phyloP scores from a whole-genome alignment of 2,797 vertebrate genomes.

The Sternarchorhynchus goeldii region DNA sequence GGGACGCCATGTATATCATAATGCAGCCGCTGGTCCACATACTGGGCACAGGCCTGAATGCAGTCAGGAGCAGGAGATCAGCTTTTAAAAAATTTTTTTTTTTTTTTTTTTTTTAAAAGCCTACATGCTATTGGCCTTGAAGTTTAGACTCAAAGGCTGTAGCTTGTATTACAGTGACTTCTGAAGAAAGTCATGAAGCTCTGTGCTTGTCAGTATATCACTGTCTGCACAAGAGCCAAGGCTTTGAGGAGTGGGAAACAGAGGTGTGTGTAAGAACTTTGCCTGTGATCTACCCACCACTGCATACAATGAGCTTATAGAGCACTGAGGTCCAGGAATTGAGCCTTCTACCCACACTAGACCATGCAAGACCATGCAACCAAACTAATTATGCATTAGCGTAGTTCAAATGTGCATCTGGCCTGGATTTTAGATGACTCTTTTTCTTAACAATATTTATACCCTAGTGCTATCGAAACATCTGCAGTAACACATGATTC shows the following conservation, averaged over 20 bases:
- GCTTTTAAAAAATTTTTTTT: slow-evolving; percentile 10
- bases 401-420: not conserved
- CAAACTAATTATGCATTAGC: slow-evolving; percentile 21
- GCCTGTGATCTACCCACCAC: not conserved
- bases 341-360: not conserved
- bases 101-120: no score
- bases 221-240: slow-evolving; percentile 10
- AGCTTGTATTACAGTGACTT: slow-evolving; percentile 45
- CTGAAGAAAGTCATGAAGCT: slow-evolving; percentile 39
- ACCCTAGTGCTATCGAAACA: slow-evolving; percentile 25
- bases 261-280: slow-evolving; percentile 19
- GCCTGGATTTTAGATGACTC: slow-evolving; percentile 2
- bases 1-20: slow-evolving; percentile 60
- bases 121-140: not conserved
- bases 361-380: not conserved
- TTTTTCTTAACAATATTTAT: not conserved
- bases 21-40: slow-evolving; percentile 47
- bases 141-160: slow-evolving; percentile 23
- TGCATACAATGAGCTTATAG: not conserved
- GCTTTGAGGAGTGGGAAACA: slow-evolving; percentile 5
- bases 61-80: slow-evolving; percentile 40
- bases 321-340: slow-evolving; percentile 10
- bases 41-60: slow-evolving; percentile 42
- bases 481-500: slow-evolving; percentile 34
- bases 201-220: slow-evolving; percentile 38